Conservation (phyloP, 2,797 vertebrate genomes). For the Babyrousa celebensis region DNA sequence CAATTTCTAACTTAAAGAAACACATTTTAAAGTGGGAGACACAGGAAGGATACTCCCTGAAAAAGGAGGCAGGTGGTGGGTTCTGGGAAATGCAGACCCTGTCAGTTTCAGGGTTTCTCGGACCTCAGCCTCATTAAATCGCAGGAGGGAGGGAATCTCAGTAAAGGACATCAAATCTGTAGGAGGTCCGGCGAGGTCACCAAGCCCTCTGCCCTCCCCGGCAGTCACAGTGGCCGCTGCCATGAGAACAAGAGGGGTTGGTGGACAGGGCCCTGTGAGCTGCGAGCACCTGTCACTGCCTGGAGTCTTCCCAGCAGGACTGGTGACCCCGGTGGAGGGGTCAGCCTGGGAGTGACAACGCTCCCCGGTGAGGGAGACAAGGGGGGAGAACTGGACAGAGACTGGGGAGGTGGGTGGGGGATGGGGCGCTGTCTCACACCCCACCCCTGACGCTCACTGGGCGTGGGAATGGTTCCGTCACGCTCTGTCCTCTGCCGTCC, state of each 20-base stretch:
- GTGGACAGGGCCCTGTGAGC: constrained; percentile 44
- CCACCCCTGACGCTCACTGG: not conserved
- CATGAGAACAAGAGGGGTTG: not conserved
- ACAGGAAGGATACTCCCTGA: not conserved
- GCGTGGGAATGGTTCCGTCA: not conserved
- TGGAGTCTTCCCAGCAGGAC: constrained; percentile 61
- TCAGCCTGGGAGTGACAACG: constrained; percentile 37
- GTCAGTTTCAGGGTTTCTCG: not conserved
- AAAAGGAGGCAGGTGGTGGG: not conserved
- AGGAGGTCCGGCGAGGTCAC: constrained; percentile 51
- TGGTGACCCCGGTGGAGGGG: not conserved
- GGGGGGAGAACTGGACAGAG: not conserved
- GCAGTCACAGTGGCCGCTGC: not conserved
- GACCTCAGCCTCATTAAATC: constrained; percentile 72
- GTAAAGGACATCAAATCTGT: constrained; percentile 52
- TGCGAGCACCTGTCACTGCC: constrained; percentile 55
- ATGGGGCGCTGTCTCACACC: not conserved
- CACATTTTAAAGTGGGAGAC: not conserved
- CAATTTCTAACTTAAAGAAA: no score
- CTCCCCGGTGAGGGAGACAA: not conserved
- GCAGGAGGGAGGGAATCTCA: constrained; percentile 41
- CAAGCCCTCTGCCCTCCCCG: not conserved
- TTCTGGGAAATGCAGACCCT: not conserved
- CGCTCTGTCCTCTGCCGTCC: not conserved
- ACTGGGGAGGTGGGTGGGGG: no score